Evolutionary conservation across 2,888 invertebrate genomes (phyloP), one percentile per base, ranked within the genome.

Genomic region (Hecatera dysodea): DNA sequence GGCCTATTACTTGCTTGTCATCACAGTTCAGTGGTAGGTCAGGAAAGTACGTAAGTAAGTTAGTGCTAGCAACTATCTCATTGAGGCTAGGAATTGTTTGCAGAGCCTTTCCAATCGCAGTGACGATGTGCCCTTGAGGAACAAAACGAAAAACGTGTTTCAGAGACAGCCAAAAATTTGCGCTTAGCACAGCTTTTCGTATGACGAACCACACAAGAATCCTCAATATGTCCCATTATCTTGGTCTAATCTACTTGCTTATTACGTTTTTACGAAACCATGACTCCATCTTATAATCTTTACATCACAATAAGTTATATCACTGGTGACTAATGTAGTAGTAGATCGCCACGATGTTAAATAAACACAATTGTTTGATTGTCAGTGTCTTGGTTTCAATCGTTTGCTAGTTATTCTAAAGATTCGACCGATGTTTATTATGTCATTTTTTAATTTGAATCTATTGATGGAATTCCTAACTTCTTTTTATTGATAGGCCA

Each of bases 361-460:
- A 86, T 85, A 90, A 90, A 91, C 86, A 90, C 75, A 70, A 87
- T 88, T 88, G 86, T 87, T 86, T 82, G 72, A 88, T 83, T 87
- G 85, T 85, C 77, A 72, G 72, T 64, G 73, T 69, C 74, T 77
- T 72, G 56, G 53, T 76, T 70, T 78, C 78, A 80, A 79, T 78
- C 77, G 78, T 71, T 69, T n/a, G 27, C 29, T 52, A 64, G 63
- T 77, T 82, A 75, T 84, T 84, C 70, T 81, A 78, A 80, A 69
- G 61, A 36, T 65, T 72, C 78, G 72, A 70, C 60, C 50, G 29
- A 64, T 78, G 69, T 72, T 48, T 53, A 65, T 84, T 81, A 78
- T 83, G 65, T 73, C 68, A 76, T 80, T 68, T 15, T 53, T 52
- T 17, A 55, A 55, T 78, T 62, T 39, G 22, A 24, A 6, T 36